phyloP scores from a whole-genome alignment of 2,797 vertebrate species.

The Manis pentadactyla region DNA sequence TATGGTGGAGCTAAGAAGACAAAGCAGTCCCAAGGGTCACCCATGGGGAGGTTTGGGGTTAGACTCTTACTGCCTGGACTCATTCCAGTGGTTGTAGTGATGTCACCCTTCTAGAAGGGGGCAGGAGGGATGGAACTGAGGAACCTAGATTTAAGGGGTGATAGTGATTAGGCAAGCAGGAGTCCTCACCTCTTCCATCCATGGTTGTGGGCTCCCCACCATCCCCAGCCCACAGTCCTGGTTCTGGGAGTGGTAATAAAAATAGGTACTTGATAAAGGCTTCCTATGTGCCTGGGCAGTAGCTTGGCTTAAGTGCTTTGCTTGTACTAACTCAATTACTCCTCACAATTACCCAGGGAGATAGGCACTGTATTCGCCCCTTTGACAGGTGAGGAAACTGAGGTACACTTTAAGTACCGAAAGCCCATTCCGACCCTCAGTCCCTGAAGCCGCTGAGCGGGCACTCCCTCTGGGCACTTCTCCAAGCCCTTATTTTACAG shows the following conservation, averaged over 20 bases:
- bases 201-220: neutral
- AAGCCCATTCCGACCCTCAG: neutral
- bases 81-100: neutral
- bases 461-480: neutral
- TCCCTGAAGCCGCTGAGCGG: neutral
- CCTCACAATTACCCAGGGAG: neutral
- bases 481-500: neutral
- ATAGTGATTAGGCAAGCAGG: neutral
- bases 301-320: neutral
- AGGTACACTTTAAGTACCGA: neutral
- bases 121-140: neutral
- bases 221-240: neutral
- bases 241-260: neutral
- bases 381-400: slow-evolving; percentile 1
- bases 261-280: neutral
- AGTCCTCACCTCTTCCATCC: no score
- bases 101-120: neutral
- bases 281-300: neutral
- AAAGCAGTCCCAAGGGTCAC: neutral
- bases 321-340: neutral
- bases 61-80: neutral
- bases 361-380: neutral
- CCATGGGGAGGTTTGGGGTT: fast-evolving
- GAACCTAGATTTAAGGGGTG: neutral
- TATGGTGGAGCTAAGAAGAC: neutral